Conservation (phyloP, 2,797 vertebrate species). For the Pristis pectinata region DNA sequence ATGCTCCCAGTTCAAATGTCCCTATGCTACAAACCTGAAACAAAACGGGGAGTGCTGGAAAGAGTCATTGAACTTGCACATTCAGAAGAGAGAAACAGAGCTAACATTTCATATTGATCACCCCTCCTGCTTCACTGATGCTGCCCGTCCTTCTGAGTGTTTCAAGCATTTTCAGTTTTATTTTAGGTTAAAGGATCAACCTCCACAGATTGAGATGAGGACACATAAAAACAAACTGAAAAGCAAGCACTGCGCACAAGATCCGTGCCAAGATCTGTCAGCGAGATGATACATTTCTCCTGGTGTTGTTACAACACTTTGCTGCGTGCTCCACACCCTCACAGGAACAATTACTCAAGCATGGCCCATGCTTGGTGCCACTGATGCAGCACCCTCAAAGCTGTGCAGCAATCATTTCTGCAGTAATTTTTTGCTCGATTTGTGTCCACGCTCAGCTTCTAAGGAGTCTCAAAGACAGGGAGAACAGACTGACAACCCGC, state of each 20-base stretch:
- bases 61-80: too few species aligned
- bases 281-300: background rate
- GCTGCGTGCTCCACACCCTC: background rate
- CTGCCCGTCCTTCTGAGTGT: too few species aligned
- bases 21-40: too few species aligned
- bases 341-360: background rate
- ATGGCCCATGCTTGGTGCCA: background rate
- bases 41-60: too few species aligned
- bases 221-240: background rate
- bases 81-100: too few species aligned
- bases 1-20: too few species aligned
- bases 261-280: background rate
- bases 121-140: too few species aligned
- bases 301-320: background rate
- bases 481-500: background rate
- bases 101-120: too few species aligned
- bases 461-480: too few species aligned
- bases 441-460: background rate
- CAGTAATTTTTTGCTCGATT: background rate
- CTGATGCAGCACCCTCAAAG: background rate
- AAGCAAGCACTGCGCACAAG: background rate
- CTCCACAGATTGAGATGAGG: background rate
- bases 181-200: background rate
- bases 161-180: too few species aligned
- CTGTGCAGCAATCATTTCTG: background rate